Evolutionary conservation across 2,888 invertebrate species (phyloP).

Genomic region (Gandaritis pyraliata): DNA sequence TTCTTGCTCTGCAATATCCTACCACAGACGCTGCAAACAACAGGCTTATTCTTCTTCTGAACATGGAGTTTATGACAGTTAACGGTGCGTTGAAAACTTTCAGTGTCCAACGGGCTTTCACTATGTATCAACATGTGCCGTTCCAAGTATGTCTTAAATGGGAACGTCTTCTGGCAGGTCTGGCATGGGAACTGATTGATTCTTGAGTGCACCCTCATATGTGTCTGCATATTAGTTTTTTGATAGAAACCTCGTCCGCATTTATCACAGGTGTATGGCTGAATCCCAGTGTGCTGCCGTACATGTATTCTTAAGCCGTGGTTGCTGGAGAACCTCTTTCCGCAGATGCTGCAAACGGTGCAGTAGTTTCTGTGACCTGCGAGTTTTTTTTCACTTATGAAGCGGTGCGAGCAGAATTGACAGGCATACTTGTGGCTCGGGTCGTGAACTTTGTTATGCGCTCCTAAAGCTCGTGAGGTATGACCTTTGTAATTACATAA

Average conservation of each 20-base stretch:
- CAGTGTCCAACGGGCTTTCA: conserved; percentile 1
- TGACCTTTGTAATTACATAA: conserved; percentile 13
- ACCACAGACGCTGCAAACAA: conserved; percentile 15
- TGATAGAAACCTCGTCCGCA: conserved; percentile 28
- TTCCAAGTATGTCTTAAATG: conserved; percentile 12
- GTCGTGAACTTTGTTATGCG: conserved; percentile 14
- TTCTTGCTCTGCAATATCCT: conserved; percentile 7
- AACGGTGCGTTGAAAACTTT: conserved; percentile 5
- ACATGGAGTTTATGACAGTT: conserved; percentile 22
- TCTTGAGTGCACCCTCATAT: conserved; percentile 21
- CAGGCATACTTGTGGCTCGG: background rate
- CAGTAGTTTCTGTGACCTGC: conserved; percentile 14
- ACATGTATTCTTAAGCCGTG: conserved; percentile 17
- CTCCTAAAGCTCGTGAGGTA: background rate
- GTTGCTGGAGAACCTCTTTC: conserved; percentile 16
- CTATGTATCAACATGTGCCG: conserved; percentile 23
- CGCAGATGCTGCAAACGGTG: conserved; percentile 22
- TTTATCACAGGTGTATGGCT: conserved; percentile 17
- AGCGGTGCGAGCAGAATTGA: conserved; percentile 17
- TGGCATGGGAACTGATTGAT: conserved; percentile 21
- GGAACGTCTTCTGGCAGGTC: conserved; percentile 18
- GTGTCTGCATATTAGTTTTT: conserved; percentile 20
- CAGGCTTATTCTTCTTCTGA: conserved; percentile 1
- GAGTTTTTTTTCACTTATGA: conserved; percentile 11
- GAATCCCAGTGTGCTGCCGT: conserved; percentile 20